phyloP scores from a whole-genome alignment of 1,140 invertebrate species.

The Drosophila eugracilis region DNA sequence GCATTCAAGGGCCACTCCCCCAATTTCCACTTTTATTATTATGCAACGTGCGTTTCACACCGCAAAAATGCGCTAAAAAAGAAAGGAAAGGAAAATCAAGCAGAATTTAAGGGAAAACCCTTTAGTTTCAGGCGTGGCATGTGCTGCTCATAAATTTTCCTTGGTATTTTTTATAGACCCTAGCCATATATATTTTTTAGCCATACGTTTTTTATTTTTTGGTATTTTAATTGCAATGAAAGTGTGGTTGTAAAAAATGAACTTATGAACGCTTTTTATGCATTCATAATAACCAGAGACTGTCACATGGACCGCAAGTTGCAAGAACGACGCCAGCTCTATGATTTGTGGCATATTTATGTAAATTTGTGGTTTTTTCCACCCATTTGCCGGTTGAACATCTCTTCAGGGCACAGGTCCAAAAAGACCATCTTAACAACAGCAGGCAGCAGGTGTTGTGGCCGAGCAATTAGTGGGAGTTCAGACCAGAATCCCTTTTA shows the following conservation, averaged over 20 bases:
- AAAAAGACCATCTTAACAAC: constrained; percentile 1
- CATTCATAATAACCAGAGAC: constrained; percentile 72
- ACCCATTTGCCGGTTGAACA: constrained; percentile 35
- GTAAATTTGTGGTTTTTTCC: constrained; percentile 79
- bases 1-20: constrained; percentile 35
- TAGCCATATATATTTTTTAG: constrained; percentile 24
- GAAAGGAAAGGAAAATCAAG: not conserved
- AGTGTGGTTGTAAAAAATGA: constrained; percentile 73
- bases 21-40: constrained; percentile 65
- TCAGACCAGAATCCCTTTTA: constrained; percentile 35
- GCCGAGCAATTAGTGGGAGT: constrained; percentile 71
- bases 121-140: constrained; percentile 63
- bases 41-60: constrained; percentile 70
- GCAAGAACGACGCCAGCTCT: constrained; percentile 30
- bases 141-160: constrained; percentile 70
- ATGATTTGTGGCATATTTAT: constrained; percentile 82
- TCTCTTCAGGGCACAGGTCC: constrained; percentile 37
- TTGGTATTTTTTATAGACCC: constrained; percentile 63
- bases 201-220: constrained; percentile 27
- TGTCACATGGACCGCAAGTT: constrained; percentile 61
- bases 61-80: constrained; percentile 21
- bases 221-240: constrained; percentile 73
- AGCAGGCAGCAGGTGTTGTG: constrained; percentile 69
- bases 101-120: constrained; percentile 9
- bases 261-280: constrained; percentile 70